Percentiles rank a stretch among this genome's conserved stretches.
These are phyloP conservation scores for Paguma larvata DNA, from an alignment of 2,797 vertebrate genomes.

Conservation along the genomic window DNA sequence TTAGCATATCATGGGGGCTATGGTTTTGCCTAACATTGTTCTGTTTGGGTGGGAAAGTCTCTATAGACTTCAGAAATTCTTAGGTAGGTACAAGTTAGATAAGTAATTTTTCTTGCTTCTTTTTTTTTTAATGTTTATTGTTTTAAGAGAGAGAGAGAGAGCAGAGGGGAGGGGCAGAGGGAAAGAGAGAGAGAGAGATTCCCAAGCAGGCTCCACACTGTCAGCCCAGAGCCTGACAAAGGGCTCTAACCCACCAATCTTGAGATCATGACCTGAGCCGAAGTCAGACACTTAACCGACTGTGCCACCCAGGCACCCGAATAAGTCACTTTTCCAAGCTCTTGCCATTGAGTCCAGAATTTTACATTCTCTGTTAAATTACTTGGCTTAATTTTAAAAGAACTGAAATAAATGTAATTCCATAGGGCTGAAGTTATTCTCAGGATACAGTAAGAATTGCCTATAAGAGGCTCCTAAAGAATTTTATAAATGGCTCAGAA, in stretches of 20 bases:
- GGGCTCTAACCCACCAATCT: too few species aligned
- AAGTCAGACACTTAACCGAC: too few species aligned
- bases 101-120: too few species aligned
- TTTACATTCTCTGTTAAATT: conserved; percentile 29
- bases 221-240: too few species aligned
- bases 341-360: conserved; percentile 13
- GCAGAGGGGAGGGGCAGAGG: too few species aligned
- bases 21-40: conserved; percentile 14
- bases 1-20: neutral
- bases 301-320: too few species aligned
- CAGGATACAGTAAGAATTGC: neutral
- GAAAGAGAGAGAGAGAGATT: too few species aligned
- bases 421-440: conserved; percentile 13
- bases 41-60: neutral
- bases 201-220: too few species aligned
- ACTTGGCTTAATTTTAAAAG: conserved; percentile 8
- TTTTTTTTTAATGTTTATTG: too few species aligned
- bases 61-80: neutral
- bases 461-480: neutral
- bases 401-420: conserved; percentile 14
- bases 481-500: conserved; percentile 10
- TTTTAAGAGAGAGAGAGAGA: too few species aligned
- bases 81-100: neutral
- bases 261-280: too few species aligned
- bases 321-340: conserved; percentile 5